Evolutionary conservation across 2,888 invertebrate species (phyloP), one percentile per base, ranked within the genome.

Genomic region (Spatulosminthurus flaviceps): DNA sequence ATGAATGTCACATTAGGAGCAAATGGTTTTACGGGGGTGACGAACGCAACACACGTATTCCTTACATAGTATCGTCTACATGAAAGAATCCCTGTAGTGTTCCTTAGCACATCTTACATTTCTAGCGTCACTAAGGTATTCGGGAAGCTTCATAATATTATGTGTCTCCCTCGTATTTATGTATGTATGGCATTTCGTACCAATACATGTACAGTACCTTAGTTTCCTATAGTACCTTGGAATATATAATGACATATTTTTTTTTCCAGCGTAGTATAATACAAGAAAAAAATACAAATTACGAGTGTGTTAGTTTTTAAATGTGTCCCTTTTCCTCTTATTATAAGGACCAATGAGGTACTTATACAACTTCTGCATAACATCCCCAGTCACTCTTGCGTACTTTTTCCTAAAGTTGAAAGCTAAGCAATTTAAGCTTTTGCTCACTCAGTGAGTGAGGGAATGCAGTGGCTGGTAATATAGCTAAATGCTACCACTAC

Each of bases 1-100:
- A 70, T 77, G 77, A 69, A 77, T 77, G 77, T 77, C 77, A 77
- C 77, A 77, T 77, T 77, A 77, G 69, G 74, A 77, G 69, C 34
- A 77, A 75, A 77, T 77, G 69, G 77, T 77, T 77, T 77, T 77
- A 70, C 69, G 69, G 70, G 77, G 77, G 77, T 77, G 77, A 77
- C 77, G 77, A 77, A 70, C 60, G 28, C 69, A 70, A 43, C 70
- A 26, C 24, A 61, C 64, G 67, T 29, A 29, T 34, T 60, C 24
- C 60, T 41, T 67, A 67, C 67, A 67, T 28, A 67, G 67, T 67
- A 67, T 67, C 28, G 13, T 28, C 67, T 67, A 19, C 51, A 51
- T 67, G 28, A 13, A 67, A n/a, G 29, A 24, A 7, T 67, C 67
- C 67, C 43, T 51, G 51, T 51, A 13, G 51, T 51, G 34, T 51